Conservation (phyloP, 23 tunicate genomes). For the Styela clava region DNA sequence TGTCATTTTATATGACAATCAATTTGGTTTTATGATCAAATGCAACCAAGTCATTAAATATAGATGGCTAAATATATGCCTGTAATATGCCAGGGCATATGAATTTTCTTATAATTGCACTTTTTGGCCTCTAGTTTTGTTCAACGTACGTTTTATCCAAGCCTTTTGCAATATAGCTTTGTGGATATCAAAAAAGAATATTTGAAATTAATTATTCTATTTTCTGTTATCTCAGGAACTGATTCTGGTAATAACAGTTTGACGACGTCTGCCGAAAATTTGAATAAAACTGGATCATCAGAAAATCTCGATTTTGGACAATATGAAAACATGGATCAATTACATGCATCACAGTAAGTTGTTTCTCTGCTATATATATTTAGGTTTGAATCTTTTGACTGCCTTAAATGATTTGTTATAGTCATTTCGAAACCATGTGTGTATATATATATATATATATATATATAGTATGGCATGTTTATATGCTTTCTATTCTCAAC, state of each 20-base stretch:
- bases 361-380: background rate
- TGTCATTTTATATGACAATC: no score
- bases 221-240: background rate
- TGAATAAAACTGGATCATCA: conserved; percentile 17
- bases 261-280: conserved; percentile 34
- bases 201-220: background rate
- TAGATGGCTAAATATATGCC: no score
- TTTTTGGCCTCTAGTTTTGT: background rate
- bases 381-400: background rate
- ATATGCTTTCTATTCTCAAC: no score
- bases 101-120: background rate
- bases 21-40: no score
- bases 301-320: background rate
- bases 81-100: no score
- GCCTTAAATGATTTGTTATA: background rate
- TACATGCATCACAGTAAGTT: conserved; percentile 38
- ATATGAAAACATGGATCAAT: conserved; percentile 5
- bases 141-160: background rate
- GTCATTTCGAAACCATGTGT: background rate
- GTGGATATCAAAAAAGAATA: background rate
- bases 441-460: background rate
- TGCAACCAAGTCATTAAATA: no score
- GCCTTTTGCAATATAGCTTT: background rate
- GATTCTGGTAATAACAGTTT: conserved; percentile 45
- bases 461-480: no score